Percentiles rank a stretch among this genome's conserved stretches.
Conservation (phyloP, 35 echinoderm and acorn worm species). For the Holothuria glaberrima region DNA sequence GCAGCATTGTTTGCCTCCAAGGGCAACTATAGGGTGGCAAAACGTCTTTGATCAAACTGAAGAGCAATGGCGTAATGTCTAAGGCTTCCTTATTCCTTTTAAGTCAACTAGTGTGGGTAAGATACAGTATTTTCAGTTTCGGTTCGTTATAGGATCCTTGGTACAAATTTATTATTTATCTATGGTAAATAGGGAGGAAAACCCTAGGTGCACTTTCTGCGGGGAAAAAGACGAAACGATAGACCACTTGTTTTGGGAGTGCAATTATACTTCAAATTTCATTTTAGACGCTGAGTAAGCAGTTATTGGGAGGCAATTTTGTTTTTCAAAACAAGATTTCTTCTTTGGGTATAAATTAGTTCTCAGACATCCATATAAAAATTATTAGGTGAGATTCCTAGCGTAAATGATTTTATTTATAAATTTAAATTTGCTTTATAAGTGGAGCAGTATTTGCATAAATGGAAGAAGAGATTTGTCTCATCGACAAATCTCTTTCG, state of each 20-base stretch:
- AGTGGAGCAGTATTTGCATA: neutral
- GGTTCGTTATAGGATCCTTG: too few relatives aligned
- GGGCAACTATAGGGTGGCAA: neutral
- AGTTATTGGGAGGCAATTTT: neutral
- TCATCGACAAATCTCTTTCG: neutral
- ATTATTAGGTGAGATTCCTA: too few relatives aligned
- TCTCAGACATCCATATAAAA: neutral
- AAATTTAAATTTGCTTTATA: neutral
- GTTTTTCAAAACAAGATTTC: neutral
- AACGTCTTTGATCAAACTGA: neutral
- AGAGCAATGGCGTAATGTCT: neutral
- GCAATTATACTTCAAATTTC: neutral
- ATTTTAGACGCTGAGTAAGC: neutral
- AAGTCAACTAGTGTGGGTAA: neutral
- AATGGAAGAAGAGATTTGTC: neutral
- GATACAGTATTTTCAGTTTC: too few relatives aligned
- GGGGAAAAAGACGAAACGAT: neutral
- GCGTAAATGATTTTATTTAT: neutral
- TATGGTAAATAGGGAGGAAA: neutral
- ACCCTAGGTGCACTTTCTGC: neutral
- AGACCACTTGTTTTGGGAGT: neutral
- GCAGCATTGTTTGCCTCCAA: neutral
- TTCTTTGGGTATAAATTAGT: neutral
- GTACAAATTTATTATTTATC: constrained; percentile 2
- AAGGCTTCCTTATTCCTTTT: neutral